Conservation (phyloP, 2,888 invertebrate species). For the Trissoscelio sp. region DNA sequence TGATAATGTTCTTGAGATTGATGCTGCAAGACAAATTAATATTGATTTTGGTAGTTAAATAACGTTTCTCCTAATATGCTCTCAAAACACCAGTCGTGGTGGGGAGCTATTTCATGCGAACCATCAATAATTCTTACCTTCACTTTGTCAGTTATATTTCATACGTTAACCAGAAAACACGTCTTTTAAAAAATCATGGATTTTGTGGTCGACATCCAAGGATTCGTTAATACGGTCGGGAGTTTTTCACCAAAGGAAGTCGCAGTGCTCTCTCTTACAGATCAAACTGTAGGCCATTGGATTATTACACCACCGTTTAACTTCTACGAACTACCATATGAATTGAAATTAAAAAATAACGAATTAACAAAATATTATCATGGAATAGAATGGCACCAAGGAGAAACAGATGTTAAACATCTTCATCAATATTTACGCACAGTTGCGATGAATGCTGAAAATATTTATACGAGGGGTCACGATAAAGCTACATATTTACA, state of each 20-base stretch:
- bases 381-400: conserved; percentile 7
- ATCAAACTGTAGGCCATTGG: conserved; percentile 10
- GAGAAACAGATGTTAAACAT: background rate
- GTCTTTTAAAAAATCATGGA: no score
- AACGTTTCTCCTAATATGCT: no score
- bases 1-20: conserved; percentile 75
- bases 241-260: no score
- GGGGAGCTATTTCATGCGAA: no score
- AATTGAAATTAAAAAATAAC: background rate
- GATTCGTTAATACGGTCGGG: no score
- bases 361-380: background rate
- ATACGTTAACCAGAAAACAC: no score
- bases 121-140: no score
- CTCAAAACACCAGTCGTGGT: no score
- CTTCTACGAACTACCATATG: background rate
- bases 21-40: conserved; percentile 52
- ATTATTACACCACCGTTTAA: background rate
- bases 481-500: background rate
- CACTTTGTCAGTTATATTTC: no score
- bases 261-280: background rate
- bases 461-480: background rate
- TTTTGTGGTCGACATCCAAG: no score
- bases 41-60: no score
- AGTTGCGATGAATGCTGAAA: background rate
- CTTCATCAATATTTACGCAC: background rate